Base-by-base conservation (phyloP, 2,113 vertebrate species). In the Petroica traversi region DNA sequence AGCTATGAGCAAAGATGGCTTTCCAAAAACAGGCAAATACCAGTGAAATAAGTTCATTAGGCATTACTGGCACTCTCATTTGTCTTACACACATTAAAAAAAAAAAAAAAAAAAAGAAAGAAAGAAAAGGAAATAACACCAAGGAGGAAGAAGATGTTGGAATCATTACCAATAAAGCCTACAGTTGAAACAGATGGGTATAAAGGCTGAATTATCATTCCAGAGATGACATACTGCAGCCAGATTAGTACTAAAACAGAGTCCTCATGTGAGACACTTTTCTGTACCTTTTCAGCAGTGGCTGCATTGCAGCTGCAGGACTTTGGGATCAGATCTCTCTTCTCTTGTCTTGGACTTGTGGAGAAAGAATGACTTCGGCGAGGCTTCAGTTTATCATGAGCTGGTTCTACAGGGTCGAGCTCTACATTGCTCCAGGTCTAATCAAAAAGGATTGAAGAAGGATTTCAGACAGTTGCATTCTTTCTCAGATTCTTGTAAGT, bases 381-480 rank as follows among this genome's bases (percentile, higher is more conserved):
- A 67, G 80, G 86, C 58, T 96, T 93, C 59, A 58, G 64, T 67
- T 92, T 94, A 82, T 86, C 88, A 14, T 85, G 85, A 85, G 64
- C 66, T 77, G 94, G 77, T 29, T 97, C 81, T 64, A 95, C 84
- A 73, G 89, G 49, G 28, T 97, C 88, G 22, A 97, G 96, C 38
- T 97, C 95, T 52, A 97, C 80, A 28, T 97, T 64, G 3, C 62
- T 97, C 96, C 97, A 96, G 26, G 68, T 88, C 97, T 97, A 88
- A 90, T 46, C 26, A 93, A 15, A 95, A 91, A n/a, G n/a, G n/a
- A 83, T 12, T 8, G 14, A 75, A 40, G 46, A 81, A 74, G 19
- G 19, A 77, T 68, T 80, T 95, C 67, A 87, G 25, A 63, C 10
- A 54, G 45, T 55, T 74, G 26, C 19, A 71, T 24, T 4, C 31